Base-by-base conservation (phyloP, 2,797 vertebrate species). In the Rhinatrema bivittatum region DNA sequence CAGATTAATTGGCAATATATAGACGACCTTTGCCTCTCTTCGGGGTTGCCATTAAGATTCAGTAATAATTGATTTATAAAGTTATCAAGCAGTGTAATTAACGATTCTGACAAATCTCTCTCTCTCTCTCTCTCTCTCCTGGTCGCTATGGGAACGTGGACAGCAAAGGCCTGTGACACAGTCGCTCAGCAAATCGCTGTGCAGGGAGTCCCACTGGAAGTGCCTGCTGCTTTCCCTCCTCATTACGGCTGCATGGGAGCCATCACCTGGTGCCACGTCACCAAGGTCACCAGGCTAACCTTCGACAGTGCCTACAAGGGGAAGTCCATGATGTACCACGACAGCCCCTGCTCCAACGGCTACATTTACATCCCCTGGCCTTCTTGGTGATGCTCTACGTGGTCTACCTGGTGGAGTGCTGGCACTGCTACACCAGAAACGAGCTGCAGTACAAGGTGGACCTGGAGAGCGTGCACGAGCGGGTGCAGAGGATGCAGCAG, bases 201-300 rank as follows among this genome's bases (percentile, higher is more conserved):
- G 94, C 61, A 85, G 91, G 42, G 91, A 97, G 53, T 91, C 87
- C 20, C 92, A 98, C 69, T 98, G 95, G 95, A 98, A 98, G 88
- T 98, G 95, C 66, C 84, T 98, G 57, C 79, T 98, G 50, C 83
- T 98, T 47, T 94, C 93, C 3, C 77, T 97, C 52, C 87, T 98
- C 61, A 95, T 98, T 97, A 98, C 3, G 76, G 92, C 81, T 98
- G 95, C 34, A 74, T 93, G 52, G 90, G 91, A 46, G 89, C 87
- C 44, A 89, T 94, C 86, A 85, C 82, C 51, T 98, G 95, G 95
- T 98, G 95, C 73, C 90, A 92, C 0, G 82, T 95, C 62, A 91
- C 93, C 65, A 93, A 88, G 57, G 91, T 98, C 74, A 94, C 94
- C 1, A 89, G 89, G 30, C 85, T 96, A 69, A 91, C 88, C 65